Evolutionary conservation across 2,888 invertebrate genomes (phyloP).

Genomic region (Conomelus anceps): DNA sequence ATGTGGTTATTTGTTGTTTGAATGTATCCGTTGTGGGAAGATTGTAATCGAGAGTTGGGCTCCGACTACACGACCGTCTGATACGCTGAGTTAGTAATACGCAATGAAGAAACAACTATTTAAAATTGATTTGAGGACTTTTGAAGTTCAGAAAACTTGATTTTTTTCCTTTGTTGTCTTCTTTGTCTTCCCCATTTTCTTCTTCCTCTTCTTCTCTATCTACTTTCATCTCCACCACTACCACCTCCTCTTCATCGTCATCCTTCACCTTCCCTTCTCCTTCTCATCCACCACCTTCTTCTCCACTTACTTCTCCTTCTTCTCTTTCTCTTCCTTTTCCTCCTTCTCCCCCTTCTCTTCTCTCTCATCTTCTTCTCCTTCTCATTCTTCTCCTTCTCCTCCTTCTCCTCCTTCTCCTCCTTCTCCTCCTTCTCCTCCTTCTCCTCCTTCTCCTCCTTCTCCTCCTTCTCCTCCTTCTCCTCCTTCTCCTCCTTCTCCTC

Average conservation of each 20-base stretch:
- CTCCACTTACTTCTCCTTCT: not conserved
- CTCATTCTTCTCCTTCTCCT: not conserved
- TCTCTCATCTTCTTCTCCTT: not conserved
- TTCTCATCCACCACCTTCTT: not conserved
- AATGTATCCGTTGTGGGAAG: no score
- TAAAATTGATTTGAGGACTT: no score
- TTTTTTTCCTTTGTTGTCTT: not conserved
- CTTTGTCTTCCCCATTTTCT: not conserved
- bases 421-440: not conserved
- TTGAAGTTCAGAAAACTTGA: no score
- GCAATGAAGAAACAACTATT: no score
- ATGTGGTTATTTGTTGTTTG: no score
- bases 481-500: not conserved
- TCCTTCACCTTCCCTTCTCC: not conserved
- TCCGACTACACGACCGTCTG: no score
- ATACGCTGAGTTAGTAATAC: no score
- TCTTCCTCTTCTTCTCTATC: not conserved
- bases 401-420: not conserved
- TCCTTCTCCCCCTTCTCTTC: not conserved
- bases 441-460: not conserved
- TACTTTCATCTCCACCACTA: not conserved
- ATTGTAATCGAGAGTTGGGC: no score
- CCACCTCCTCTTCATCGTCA: not conserved
- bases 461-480: not conserved
- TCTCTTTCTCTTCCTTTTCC: not conserved